Percentiles rank a stretch among this genome's conserved stretches.
Evolutionary conservation across 1,140 invertebrate genomes (phyloP).

Genomic region (Magallana ariakensis): DNA sequence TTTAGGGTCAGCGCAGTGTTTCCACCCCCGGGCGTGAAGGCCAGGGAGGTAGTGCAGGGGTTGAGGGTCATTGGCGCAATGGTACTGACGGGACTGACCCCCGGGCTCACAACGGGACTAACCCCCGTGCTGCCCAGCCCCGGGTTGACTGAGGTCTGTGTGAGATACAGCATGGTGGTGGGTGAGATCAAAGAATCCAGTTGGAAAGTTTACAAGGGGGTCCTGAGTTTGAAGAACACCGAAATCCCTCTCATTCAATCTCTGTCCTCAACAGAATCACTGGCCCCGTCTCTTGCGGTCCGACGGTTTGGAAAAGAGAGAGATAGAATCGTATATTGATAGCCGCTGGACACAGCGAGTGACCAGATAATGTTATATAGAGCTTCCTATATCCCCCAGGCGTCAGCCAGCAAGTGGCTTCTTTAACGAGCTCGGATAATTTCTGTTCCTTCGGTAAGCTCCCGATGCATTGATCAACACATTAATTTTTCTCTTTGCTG

Average conservation of each 20-base stretch:
- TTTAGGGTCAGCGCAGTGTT: not conserved
- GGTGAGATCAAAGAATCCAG: slow-evolving; percentile 24
- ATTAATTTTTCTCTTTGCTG: slow-evolving; percentile 12
- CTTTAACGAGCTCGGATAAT: not conserved
- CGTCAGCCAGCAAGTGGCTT: slow-evolving; percentile 11
- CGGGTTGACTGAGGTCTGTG: slow-evolving; percentile 46
- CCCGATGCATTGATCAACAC: slow-evolving; percentile 23
- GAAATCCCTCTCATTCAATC: not conserved
- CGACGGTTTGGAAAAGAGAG: not conserved
- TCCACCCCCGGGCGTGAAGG: slow-evolving; percentile 13
- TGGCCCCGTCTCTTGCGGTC: not conserved
- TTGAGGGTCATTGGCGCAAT: slow-evolving; percentile 55
- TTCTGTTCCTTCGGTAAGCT: slow-evolving; percentile 4
- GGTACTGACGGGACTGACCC: slow-evolving; percentile 55
- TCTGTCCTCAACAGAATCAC: slow-evolving; percentile 9
- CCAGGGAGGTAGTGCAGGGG: slow-evolving; percentile 31
- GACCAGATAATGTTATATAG: slow-evolving; percentile 20
- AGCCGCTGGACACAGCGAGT: slow-evolving; percentile 2
- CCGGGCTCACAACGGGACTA: slow-evolving; percentile 55
- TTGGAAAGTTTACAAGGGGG: slow-evolving; percentile 1
- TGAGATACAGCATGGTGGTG: slow-evolving; percentile 37
- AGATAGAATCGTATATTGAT: slow-evolving; percentile 9
- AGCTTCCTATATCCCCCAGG: not conserved
- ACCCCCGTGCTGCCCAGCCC: slow-evolving; percentile 41
- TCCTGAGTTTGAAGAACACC: slow-evolving; percentile 10